Evolutionary conservation across 2,888 invertebrate species (phyloP), one percentile per base, ranked within the genome.

Genomic region (Candidula unifasciata): DNA sequence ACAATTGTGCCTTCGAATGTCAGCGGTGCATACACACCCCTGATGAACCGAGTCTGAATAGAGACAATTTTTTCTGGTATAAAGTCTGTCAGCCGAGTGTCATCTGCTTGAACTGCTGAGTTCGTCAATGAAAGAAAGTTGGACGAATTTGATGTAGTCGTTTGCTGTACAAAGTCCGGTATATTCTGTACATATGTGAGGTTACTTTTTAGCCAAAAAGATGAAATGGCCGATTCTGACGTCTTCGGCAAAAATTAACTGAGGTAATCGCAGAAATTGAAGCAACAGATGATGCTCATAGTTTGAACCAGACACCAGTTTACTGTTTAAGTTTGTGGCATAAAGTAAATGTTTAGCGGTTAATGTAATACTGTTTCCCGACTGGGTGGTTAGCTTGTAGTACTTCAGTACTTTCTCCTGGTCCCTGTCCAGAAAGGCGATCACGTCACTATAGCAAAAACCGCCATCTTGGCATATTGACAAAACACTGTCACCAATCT

Each of bases 11-110:
- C 99, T 64, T 96, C 95, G 79, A 94, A 94, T 0, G 99, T 99
- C 80, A 99, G 94, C 0, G 99, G 99, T 33, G 99, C 98, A 92
- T 95, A 97, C 52, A 97, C 96, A 27, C 98, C 98, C 73, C 94
- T 95, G 85, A 95, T 95, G 64, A 95, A 93, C 83, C 96, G 95
- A 85, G 95, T 94, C 81, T 95, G 94, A 54, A 96, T 95, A 66
- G 94, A 93, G 64, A 95, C 94, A 24, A 97, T 96, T 88, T 92
- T 93, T 89, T 87, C 82, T 35, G 80, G 77, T 13, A 66, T 33
- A 33, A 84, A 27, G n/a, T 24, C 37, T 6, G 24, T 27, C 16
- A 30, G 18, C 33, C n/a, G 24, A 10, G 33, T 13, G n/a, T 78
- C n/a, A 6, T 78, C 78, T 37, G 30, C 3, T 37, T 24, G n/a